Evolutionary conservation across 2,888 invertebrate genomes (phyloP), one percentile per base, ranked within the genome.

Genomic region (Lagria hirta): DNA sequence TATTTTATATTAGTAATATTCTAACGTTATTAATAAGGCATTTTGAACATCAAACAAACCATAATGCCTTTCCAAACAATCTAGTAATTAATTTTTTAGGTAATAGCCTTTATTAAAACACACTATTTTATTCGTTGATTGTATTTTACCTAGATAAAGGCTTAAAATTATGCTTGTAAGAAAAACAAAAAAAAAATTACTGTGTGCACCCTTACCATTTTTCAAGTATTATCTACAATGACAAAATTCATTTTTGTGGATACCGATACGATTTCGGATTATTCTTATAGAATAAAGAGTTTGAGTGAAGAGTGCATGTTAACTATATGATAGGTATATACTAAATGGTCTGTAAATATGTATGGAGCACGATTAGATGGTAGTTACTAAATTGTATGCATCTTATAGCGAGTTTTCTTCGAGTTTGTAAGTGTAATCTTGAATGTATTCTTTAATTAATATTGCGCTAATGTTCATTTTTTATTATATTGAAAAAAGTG

Each of bases 251-350:
- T 48, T 59, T 48, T 51, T 47, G n/a, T 50, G 55, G 49, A 60
- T 54, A 57, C 41, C 8, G 27, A 55, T 52, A 48, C 50, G 47
- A n/a, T n/a, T n/a, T n/a, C 51, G 52, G 57, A 27, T 57, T 62
- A 61, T 65, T 64, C 61, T 64, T 61, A 62, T 64, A 65, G 64
- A 64, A 66, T 62, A 60, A n/a, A 58, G 52, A 61, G 61, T 61
- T n/a, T 62, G 60, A 55, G 57, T 58, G 51, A 57, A 48, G 57
- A 46, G 45, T 54, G 62, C 55, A 43, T 61, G 60, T 54, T 54
- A 58, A 52, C 40, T 35, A 50, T 50, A 51, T 48, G 54, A 52
- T 45, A 49, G 32, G 42, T 52, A 41, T 46, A 51, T 51, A 44
- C 45, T 50, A 50, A 51, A 37, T 52, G 50, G 48, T 45, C 38